These are phyloP conservation scores for Gephyroberyx darwinii DNA, from an alignment of 2,797 vertebrate species.

Conservation along the genomic window DNA sequence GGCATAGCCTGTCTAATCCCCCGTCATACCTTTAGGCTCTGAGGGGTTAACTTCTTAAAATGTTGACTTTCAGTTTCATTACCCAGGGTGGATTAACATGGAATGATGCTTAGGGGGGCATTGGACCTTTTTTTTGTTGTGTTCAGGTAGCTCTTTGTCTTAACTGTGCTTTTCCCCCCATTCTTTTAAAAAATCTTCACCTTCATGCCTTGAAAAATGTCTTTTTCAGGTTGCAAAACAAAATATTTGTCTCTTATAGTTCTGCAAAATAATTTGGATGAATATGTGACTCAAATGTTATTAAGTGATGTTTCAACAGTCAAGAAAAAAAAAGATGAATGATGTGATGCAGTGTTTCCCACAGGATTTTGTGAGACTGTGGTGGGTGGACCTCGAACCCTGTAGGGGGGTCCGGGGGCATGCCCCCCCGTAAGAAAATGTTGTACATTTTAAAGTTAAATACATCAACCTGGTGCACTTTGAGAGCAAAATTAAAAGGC, in stretches of 20 bases:
- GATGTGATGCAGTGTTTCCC: no score
- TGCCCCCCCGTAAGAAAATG: no score
- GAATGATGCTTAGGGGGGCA: neutral
- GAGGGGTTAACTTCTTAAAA: constrained; percentile 43
- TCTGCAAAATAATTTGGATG: neutral
- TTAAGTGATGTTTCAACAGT: neutral
- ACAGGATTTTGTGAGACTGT: no score
- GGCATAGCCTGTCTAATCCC: constrained; percentile 27
- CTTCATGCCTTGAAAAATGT: no score
- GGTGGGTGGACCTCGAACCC: no score
- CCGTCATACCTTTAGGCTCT: constrained; percentile 23
- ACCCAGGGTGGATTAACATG: neutral
- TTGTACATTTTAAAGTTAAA: no score
- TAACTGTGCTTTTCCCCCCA: neutral
- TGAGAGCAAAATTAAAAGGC: no score
- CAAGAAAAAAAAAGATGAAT: neutral
- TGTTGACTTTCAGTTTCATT: constrained; percentile 23
- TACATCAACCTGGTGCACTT: no score
- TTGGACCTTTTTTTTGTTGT: neutral
- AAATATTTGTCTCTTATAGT: neutral
- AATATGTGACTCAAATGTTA: neutral
- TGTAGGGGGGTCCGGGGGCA: no score
- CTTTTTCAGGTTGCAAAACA: neutral
- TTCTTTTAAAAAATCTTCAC: no score
- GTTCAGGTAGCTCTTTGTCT: neutral